These are phyloP conservation scores for Ypsolopha sequella DNA, from an alignment of 2,888 invertebrate species.

Conservation along the genomic window DNA sequence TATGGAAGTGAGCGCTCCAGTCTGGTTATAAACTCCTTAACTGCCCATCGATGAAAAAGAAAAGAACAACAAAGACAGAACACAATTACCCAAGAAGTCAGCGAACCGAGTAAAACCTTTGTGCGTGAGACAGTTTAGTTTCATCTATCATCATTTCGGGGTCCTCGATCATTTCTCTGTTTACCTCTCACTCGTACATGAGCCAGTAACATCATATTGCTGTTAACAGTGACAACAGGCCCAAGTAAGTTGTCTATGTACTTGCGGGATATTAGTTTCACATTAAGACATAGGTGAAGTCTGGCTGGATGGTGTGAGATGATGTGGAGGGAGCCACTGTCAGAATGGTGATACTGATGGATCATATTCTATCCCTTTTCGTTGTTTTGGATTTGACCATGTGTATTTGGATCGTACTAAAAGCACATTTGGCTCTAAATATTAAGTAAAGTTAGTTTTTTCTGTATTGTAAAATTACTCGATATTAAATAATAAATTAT, in stretches of 20 bases:
- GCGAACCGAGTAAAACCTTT: background rate
- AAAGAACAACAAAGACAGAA: no score
- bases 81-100: no score
- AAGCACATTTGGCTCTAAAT: no score
- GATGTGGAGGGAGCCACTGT: background rate
- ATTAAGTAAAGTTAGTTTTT: no score
- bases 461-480: no score
- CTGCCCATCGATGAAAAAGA: no score
- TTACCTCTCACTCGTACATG: constrained; percentile 30
- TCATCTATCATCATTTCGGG: constrained; percentile 62
- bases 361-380: background rate
- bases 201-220: constrained; percentile 63
- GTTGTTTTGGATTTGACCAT: no score
- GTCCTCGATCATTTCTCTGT: constrained; percentile 62
- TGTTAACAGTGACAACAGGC: constrained; percentile 45
- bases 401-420: no score
- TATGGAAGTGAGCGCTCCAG: no score
- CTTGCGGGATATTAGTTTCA: constrained; percentile 3
- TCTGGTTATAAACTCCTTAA: no score
- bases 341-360: background rate
- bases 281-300: constrained; percentile 1
- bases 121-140: constrained; percentile 55
- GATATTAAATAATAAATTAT: no score
- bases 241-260: constrained; percentile 6
- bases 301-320: background rate